These are phyloP conservation scores for Acanthacorydalis orientalis DNA, from an alignment of 2,888 invertebrate genomes.

Conservation along the genomic window DNA sequence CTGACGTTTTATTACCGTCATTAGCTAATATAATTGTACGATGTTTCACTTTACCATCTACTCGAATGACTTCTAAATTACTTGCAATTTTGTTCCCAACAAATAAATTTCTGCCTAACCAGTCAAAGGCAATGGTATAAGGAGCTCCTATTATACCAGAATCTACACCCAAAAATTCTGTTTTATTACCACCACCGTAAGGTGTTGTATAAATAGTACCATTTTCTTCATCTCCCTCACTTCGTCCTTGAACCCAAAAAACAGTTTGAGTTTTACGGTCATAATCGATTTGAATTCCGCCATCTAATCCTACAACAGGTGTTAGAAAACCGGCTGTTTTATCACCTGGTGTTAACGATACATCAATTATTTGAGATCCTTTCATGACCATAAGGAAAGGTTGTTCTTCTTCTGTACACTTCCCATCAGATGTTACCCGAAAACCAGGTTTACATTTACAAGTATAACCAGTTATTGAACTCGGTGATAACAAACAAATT, in stretches of 20 bases:
- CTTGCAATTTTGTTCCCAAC: slow-evolving; percentile 80
- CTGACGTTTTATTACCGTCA: slow-evolving; percentile 69
- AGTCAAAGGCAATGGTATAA: slow-evolving; percentile 85
- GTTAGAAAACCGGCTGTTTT: slow-evolving; percentile 63
- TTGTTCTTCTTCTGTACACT: slow-evolving; percentile 69
- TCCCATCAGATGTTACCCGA: slow-evolving; percentile 43
- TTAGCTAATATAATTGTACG: slow-evolving; percentile 77
- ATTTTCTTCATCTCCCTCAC: slow-evolving; percentile 58
- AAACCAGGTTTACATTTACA: slow-evolving; percentile 89
- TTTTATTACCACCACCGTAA: slow-evolving; percentile 69
- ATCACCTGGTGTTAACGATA: slow-evolving; percentile 59
- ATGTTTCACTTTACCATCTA: slow-evolving; percentile 71
- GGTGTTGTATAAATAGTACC: slow-evolving; percentile 75
- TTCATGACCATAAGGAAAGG: slow-evolving; percentile 82
- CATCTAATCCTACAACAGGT: slow-evolving; percentile 75
- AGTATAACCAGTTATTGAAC: slow-evolving; percentile 46
- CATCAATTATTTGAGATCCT: slow-evolving; percentile 76
- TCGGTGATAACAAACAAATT: slow-evolving; percentile 78
- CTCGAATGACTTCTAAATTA: slow-evolving; percentile 76
- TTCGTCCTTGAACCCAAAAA: slow-evolving; percentile 74
- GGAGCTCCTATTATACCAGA: slow-evolving; percentile 83
- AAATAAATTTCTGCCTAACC: slow-evolving; percentile 89
- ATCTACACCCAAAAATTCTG: slow-evolving; percentile 64
- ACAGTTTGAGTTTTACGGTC: slow-evolving; percentile 71
- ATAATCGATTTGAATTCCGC: slow-evolving; percentile 80